Conservation (phyloP, 2,113 vertebrate species). For the Chroicocephalus ridibundus region DNA sequence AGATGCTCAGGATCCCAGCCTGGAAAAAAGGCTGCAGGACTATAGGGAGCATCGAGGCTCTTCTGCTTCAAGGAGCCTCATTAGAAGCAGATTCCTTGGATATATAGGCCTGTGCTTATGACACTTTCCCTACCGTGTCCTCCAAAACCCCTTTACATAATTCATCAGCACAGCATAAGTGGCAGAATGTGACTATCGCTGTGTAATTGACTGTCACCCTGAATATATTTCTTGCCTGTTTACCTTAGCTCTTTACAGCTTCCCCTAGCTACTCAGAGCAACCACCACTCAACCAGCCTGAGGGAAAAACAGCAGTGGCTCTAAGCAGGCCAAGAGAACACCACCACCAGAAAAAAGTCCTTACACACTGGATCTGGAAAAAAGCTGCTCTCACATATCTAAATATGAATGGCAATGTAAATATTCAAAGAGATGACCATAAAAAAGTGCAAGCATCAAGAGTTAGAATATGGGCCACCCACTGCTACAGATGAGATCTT, state of each 20-base stretch:
- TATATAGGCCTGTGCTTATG: neutral
- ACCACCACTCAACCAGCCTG: neutral
- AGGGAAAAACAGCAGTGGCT: neutral
- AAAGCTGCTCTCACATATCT: neutral
- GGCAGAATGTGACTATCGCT: neutral
- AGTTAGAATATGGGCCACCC: neutral
- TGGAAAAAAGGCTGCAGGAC: neutral
- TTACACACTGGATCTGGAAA: neutral
- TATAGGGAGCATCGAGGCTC: neutral
- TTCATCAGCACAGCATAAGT: neutral
- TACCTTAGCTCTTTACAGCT: neutral
- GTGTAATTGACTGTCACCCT: neutral
- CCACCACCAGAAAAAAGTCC: neutral
- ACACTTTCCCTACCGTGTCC: fast-evolving
- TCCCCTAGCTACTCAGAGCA: neutral
- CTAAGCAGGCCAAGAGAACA: neutral
- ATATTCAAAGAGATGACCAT: neutral
- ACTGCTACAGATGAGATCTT: neutral
- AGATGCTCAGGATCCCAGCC: neutral
- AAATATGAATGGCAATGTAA: neutral
- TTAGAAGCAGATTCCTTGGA: neutral
- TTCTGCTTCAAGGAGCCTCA: neutral
- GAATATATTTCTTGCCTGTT: neutral
- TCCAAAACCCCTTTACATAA: neutral
- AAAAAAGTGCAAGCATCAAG: neutral